phyloP scores from a whole-genome alignment of 2,888 invertebrate species.

The Neria commutata region DNA sequence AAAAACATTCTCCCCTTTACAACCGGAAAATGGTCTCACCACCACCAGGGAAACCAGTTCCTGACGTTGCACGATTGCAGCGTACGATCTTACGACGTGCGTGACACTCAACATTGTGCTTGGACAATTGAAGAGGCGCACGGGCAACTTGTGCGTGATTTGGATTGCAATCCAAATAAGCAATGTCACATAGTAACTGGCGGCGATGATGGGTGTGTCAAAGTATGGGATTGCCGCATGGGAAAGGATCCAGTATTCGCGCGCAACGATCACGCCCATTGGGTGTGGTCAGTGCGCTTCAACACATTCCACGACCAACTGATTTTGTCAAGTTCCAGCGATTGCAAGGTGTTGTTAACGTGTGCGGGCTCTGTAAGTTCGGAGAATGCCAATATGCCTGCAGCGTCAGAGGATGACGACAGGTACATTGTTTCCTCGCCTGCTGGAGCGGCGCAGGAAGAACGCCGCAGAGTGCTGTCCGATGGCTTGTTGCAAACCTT shows the following conservation, averaged over 20 bases:
- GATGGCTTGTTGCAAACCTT: constrained; percentile 92
- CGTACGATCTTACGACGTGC: constrained; percentile 86
- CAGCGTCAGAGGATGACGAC: too few species aligned
- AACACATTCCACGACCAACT: constrained; percentile 98
- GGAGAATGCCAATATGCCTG: constrained; percentile 62
- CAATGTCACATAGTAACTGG: constrained; percentile 92
- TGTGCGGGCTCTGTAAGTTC: constrained; percentile 88
- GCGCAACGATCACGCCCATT: constrained; percentile 85
- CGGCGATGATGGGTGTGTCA: constrained; percentile 93
- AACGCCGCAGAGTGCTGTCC: constrained; percentile 60
- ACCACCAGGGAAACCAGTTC: constrained; percentile 75
- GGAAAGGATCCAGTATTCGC: constrained; percentile 78
- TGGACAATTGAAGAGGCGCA: constrained; percentile 90
- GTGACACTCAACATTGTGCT: constrained; percentile 74
- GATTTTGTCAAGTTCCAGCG: constrained; percentile 91
- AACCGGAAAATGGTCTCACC: constrained; percentile 94
- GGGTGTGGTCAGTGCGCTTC: constrained; percentile 94
- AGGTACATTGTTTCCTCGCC: too few species aligned
- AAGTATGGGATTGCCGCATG: constrained; percentile 95
- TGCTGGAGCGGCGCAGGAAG: constrained; percentile 21
- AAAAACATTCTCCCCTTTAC: constrained; percentile 81
- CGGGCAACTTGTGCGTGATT: constrained; percentile 83
- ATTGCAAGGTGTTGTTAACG: constrained; percentile 88
- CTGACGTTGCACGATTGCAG: constrained; percentile 85
- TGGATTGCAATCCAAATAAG: constrained; percentile 98